These are phyloP conservation scores for Epinephelus cyanopodus DNA, from an alignment of 2,113 vertebrate genomes.

Conservation along the genomic window DNA sequence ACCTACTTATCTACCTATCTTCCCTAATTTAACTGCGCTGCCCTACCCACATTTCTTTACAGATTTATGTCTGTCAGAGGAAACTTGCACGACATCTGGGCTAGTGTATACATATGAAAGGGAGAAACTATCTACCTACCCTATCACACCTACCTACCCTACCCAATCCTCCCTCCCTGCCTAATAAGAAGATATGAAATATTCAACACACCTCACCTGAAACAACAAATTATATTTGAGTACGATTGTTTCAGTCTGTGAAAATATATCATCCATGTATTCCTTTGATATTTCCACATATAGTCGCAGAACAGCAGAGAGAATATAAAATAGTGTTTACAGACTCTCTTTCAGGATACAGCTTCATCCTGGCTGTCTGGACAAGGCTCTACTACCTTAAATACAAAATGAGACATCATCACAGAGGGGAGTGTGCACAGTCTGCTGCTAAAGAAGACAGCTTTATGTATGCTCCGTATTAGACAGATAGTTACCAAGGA, in stretches of 20 bases:
- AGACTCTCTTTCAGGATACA: constrained; percentile 14
- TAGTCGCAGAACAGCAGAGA: constrained; percentile 29
- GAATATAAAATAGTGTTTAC: constrained; percentile 55
- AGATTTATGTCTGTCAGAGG: constrained; percentile 1
- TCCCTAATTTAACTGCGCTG: no score
- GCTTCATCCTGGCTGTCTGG: constrained; percentile 15
- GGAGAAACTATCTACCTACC: no score
- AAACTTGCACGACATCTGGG: constrained; percentile 22
- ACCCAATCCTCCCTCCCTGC: background rate
- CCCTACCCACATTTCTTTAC: no score
- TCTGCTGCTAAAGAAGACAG: background rate
- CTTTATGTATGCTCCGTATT: no score
- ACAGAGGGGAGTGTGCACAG: background rate
- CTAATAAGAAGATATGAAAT: constrained; percentile 14
- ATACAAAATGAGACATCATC: constrained; percentile 13
- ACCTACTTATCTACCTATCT: no score
- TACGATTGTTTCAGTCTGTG: background rate
- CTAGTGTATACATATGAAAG: background rate
- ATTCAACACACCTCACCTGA: constrained; percentile 19
- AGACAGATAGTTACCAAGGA: background rate
- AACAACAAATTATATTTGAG: background rate
- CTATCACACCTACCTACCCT: no score
- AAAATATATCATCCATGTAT: constrained; percentile 8
- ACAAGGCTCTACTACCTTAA: constrained; percentile 22
- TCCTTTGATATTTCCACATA: constrained; percentile 37